Conservation (phyloP, 1,140 invertebrate species). For the Zaprionus lachaisei region DNA sequence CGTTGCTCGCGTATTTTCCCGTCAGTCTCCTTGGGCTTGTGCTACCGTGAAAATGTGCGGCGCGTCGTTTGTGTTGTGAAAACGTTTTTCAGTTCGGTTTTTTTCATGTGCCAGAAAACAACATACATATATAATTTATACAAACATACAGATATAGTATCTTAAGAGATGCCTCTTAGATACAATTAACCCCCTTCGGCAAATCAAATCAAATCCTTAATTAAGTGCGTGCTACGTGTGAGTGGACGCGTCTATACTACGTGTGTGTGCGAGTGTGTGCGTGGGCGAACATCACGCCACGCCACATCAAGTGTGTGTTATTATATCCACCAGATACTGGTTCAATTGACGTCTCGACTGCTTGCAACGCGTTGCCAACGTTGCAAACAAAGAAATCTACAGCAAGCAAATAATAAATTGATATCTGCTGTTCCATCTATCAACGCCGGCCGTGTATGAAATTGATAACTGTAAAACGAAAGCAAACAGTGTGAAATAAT, state of each 20-base stretch:
- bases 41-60: constrained; percentile 81
- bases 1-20: constrained; percentile 60
- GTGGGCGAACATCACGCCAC: constrained; percentile 49
- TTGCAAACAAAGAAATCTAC: constrained; percentile 1
- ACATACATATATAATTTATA: constrained; percentile 23
- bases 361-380: constrained; percentile 18
- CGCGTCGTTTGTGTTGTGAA: constrained; percentile 59
- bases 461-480: constrained; percentile 1
- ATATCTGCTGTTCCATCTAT: not conserved
- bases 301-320: constrained; percentile 28
- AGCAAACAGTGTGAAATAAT: not conserved
- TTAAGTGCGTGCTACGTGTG: constrained; percentile 11
- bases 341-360: constrained; percentile 30
- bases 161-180: constrained; percentile 38
- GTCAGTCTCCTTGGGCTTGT: constrained; percentile 83
- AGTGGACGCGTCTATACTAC: not conserved
- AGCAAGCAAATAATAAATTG: not conserved
- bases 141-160: constrained; percentile 26
- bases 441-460: not conserved
- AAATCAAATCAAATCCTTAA: constrained; percentile 18
- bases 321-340: constrained; percentile 45
- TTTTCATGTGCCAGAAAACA: constrained; percentile 4
- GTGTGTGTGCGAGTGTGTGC: constrained; percentile 38
- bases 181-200: constrained; percentile 10
- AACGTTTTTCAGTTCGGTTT: constrained; percentile 15